Evolutionary conservation across 2,888 invertebrate genomes (phyloP).

Genomic region (Drosophila anceps): DNA sequence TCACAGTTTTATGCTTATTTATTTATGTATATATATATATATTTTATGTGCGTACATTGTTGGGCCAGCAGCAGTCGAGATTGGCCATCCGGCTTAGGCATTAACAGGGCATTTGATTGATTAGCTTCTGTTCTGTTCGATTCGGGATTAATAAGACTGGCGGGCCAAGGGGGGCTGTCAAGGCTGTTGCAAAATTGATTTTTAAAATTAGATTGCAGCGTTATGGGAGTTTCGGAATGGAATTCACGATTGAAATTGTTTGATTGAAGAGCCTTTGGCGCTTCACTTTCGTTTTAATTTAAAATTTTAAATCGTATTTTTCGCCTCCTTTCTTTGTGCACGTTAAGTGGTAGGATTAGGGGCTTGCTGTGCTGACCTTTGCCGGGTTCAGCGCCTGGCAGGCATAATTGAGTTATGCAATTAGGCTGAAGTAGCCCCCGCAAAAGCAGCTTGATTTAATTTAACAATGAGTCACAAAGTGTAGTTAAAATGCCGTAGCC

Average conservation of each 20-base stretch:
- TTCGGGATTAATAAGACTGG: constrained; percentile 17
- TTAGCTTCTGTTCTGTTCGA: constrained; percentile 45
- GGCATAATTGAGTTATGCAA: constrained; percentile 53
- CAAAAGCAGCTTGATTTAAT: constrained; percentile 51
- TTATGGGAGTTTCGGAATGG: constrained; percentile 6
- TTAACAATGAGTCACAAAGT: constrained; percentile 34
- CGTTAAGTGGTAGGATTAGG: constrained; percentile 14
- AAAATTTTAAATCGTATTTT: constrained; percentile 15
- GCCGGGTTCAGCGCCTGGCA: not conserved
- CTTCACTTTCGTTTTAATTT: not conserved
- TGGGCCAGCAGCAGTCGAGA: not conserved
- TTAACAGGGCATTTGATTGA: constrained; percentile 62
- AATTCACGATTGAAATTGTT: constrained; percentile 13
- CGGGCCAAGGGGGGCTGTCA: constrained; percentile 3
- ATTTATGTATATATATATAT: constrained; percentile 43
- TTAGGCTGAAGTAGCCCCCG: constrained; percentile 35
- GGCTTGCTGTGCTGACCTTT: not conserved
- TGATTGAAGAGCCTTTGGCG: constrained; percentile 33
- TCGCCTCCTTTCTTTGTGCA: not conserved
- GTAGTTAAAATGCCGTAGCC: constrained; percentile 27
- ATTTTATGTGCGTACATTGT: constrained; percentile 25
- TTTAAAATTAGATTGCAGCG: constrained; percentile 38
- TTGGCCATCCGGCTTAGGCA: constrained; percentile 25
- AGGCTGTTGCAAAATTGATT: constrained; percentile 51
- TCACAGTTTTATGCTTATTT: constrained; percentile 45